These are phyloP conservation scores for Oedothorax gibbosus DNA, from an alignment of 1,140 invertebrate genomes.

Conservation along the genomic window DNA sequence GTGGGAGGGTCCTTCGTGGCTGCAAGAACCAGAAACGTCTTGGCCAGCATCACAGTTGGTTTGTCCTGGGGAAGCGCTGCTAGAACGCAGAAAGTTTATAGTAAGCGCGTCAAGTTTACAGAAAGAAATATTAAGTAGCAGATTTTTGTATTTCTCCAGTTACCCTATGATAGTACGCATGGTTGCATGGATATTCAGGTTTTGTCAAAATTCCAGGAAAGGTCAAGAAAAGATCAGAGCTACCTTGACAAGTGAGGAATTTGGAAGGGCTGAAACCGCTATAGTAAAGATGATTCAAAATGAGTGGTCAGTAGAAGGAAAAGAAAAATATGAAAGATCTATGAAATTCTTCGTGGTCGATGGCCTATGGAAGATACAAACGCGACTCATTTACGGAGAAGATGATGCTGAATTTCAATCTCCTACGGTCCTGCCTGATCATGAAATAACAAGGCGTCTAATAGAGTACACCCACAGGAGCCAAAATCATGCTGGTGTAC, in stretches of 20 bases:
- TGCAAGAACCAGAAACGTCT: not conserved
- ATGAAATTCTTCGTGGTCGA: not conserved
- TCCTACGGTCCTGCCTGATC: constrained; percentile 28
- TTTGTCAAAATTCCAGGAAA: not conserved
- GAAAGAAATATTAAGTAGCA: not conserved
- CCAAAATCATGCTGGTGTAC: not conserved
- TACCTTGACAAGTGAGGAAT: not conserved
- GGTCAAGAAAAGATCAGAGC: not conserved
- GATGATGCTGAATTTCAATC: constrained; percentile 4
- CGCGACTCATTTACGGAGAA: constrained; percentile 4
- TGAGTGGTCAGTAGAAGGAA: not conserved
- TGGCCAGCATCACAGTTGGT: constrained; percentile 7
- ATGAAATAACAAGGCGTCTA: not conserved
- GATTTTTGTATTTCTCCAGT: constrained; percentile 27
- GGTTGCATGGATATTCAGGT: not conserved
- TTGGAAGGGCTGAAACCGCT: not conserved
- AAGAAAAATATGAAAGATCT: not conserved
- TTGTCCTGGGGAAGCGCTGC: not conserved
- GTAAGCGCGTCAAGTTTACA: not conserved
- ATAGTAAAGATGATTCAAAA: constrained; percentile 7
- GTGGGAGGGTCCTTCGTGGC: constrained; percentile 9
- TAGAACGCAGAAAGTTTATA: not conserved
- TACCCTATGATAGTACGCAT: not conserved
- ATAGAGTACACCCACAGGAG: constrained; percentile 1
- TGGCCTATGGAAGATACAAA: constrained; percentile 4